These are phyloP conservation scores for Crotalus viridis DNA, from an alignment of 2,113 vertebrate genomes.

Conservation along the genomic window DNA sequence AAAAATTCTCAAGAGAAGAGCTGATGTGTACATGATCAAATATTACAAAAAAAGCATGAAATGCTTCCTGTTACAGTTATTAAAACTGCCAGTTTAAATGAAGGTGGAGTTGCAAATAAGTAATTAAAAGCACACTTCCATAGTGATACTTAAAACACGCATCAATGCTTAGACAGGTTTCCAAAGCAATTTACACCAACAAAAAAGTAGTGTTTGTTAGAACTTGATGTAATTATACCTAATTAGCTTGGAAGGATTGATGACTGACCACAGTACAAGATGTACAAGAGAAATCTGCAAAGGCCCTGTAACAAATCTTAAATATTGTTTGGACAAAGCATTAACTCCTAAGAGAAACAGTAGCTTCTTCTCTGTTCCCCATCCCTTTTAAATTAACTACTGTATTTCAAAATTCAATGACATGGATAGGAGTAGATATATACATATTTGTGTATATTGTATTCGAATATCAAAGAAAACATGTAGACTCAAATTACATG, in stretches of 20 bases:
- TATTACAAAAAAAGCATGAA: slow-evolving; percentile 27
- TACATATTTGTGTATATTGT: not conserved
- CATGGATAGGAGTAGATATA: not conserved
- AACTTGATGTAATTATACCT: slow-evolving; percentile 65
- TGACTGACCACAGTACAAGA: slow-evolving; percentile 67
- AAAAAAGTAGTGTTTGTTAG: slow-evolving; percentile 67
- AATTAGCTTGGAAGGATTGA: slow-evolving; percentile 65
- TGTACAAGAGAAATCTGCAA: slow-evolving; percentile 47
- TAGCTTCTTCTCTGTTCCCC: slow-evolving; percentile 8
- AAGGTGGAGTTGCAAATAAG: slow-evolving; percentile 44
- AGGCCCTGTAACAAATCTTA: slow-evolving; percentile 51
- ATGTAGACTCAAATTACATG: not conserved
- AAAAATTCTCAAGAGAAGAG: not conserved
- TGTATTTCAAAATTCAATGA: slow-evolving; percentile 9
- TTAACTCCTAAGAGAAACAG: slow-evolving; percentile 38
- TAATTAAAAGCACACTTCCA: slow-evolving; percentile 56
- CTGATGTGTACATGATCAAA: not conserved
- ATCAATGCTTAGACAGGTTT: slow-evolving; percentile 62
- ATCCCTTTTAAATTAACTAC: not conserved
- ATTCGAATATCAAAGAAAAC: not conserved
- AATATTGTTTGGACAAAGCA: slow-evolving; percentile 52
- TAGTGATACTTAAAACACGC: slow-evolving; percentile 53
- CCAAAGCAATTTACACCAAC: slow-evolving; percentile 68
- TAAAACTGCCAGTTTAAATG: slow-evolving; percentile 38
- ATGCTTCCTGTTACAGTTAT: slow-evolving; percentile 39